Evolutionary conservation across 2,797 vertebrate genomes (phyloP).

Genomic region (Sebastes dallii): DNA sequence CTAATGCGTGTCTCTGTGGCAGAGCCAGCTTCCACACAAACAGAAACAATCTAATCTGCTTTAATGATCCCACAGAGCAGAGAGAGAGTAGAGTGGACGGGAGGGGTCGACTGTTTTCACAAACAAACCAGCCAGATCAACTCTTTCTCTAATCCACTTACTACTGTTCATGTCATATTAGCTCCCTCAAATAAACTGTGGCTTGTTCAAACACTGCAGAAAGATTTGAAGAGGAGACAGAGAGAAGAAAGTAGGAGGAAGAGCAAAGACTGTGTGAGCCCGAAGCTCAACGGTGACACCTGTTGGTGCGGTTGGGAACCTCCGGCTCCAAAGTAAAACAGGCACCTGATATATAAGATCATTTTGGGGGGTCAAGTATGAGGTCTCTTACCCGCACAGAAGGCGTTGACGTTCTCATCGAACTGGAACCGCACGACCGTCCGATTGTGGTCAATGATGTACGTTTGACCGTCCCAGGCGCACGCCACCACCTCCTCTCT

Average conservation of each 20-base stretch:
- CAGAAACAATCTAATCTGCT: conserved; percentile 15
- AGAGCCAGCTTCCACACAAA: conserved; percentile 10
- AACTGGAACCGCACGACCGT: conserved; percentile 96
- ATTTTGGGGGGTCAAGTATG: background rate
- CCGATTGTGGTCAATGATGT: conserved; percentile 96
- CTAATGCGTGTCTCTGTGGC: background rate
- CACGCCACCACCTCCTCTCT: conserved; percentile 97
- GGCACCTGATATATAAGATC: too few relatives aligned
- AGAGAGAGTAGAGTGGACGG: too few relatives aligned
- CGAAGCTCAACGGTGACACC: conserved; percentile 54
- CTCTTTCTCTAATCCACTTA: conserved; percentile 36
- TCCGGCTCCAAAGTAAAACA: too few relatives aligned
- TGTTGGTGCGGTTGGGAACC: conserved; percentile 29
- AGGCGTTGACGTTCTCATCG: conserved; percentile 97
- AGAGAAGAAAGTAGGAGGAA: background rate
- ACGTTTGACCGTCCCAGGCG: conserved; percentile 98
- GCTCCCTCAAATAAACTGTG: conserved; percentile 13
- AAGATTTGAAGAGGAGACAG: background rate
- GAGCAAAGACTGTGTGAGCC: background rate
- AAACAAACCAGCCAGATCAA: background rate
- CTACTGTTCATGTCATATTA: conserved; percentile 27
- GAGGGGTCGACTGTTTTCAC: too few relatives aligned
- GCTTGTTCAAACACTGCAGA: conserved; percentile 21
- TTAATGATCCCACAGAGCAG: conserved; percentile 10
- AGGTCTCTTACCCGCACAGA: conserved; percentile 90